Evolutionary conservation across 2,797 vertebrate genomes (phyloP), one percentile per base, ranked within the genome.

Genomic region (Sphenopsis melanotis): DNA sequence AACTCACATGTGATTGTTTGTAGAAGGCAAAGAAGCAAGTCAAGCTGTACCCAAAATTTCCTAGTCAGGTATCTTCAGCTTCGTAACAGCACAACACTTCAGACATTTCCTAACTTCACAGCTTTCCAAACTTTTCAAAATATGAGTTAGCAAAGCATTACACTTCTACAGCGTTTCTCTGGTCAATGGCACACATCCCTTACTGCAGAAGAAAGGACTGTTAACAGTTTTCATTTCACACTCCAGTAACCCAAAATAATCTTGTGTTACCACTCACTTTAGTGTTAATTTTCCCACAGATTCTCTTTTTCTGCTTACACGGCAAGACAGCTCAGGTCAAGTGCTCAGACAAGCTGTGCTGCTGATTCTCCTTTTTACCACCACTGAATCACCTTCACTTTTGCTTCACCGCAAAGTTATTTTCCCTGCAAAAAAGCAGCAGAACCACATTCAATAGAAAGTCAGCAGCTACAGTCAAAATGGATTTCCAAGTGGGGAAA

Each of bases 231-330:
- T 94, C 91, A 96, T 96, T 96, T 97, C 95, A 95, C 91, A 96
- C 89, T 91, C 85, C 70, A 83, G 66, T 84, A 94, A 94, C 29
- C 32, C 63, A 88, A 91, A 94, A 96, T 94, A 94, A 96, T 94
- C 87, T 80, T 68, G 56, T n/a, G 69, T 86, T 96, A 94, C 80
- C 23, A 4, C 74, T 91, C 87, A 68, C 87, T 94, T 95, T n/a
- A 70, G 87, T 79, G 87, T 93, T 96, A 90, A 91, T 93, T 96
- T 96, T 90, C 95, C 74, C 64, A 90, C 15, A 90, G 83, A 94
- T 95, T 90, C 85, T 93, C 91, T 76, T 94, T 97, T 97, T 96
- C 96, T 95, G 95, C 95, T 95, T 95, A 91, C 93, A 77, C 1
- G 10, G 91, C 95, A 97, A 76, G 91, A 90, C 66, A 93, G 71